A percentile compares a stretch with the other conserved stretches of the same genome.
These are phyloP conservation scores for Chiloscyllium punctatum DNA, from an alignment of 2,797 vertebrate genomes.

Conservation along the genomic window DNA sequence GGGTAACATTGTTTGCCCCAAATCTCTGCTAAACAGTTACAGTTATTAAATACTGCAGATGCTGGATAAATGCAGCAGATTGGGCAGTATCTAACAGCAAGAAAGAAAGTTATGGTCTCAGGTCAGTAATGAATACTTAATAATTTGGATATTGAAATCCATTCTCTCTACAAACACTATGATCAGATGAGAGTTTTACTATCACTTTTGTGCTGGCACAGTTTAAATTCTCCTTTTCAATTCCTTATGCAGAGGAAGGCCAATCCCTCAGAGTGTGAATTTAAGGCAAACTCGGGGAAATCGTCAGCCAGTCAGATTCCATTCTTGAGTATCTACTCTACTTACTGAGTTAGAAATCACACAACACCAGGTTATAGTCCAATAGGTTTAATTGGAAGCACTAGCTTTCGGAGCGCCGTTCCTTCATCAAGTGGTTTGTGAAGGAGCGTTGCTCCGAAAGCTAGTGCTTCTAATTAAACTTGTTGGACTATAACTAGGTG, in stretches of 20 bases:
- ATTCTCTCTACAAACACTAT: not conserved
- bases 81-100: not conserved
- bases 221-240: not conserved
- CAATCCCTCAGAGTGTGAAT: not conserved
- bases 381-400: too few relatives aligned
- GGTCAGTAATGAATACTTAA: not conserved
- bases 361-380: too few relatives aligned
- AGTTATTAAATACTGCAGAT: not conserved
- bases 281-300: not conserved
- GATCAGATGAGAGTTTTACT: not conserved
- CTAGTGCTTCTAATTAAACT: too few relatives aligned
- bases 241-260: not conserved
- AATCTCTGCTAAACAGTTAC: not conserved
- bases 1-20: too few relatives aligned
- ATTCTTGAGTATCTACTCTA: not conserved
- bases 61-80: not conserved
- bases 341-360: too few relatives aligned
- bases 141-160: not conserved
- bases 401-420: too few relatives aligned
- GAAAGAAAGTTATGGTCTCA: not conserved
- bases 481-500: too few relatives aligned
- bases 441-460: not conserved
- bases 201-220: not conserved
- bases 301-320: not conserved
- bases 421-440: not conserved